Evolutionary conservation across 2,888 invertebrate genomes (phyloP), one percentile per base, ranked within the genome.

Genomic region (Mimas tiliae): DNA sequence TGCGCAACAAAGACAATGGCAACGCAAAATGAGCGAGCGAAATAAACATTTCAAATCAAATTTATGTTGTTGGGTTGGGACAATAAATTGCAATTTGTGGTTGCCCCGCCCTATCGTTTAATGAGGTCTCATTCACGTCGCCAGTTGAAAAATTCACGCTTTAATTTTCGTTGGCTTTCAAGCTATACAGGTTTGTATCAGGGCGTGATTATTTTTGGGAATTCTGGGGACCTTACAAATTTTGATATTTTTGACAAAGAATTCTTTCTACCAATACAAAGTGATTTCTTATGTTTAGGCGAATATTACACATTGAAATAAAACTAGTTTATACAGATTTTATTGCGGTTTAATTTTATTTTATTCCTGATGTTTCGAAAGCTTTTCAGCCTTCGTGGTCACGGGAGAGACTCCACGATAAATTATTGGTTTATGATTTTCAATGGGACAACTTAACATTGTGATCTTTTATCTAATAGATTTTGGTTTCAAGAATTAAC

Each of bases 1-100:
- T 51, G 58, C 16, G 58, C 33, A 64, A 62, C n/a, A 53, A 42
- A 64, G 71, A 68, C 68, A 67, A 53, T 27, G 42, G 53, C 45
- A 3, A 33, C 45, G 16, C 47, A 33, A 53, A 53, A 64, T 64
- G 33, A 65, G 66, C 48, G 68, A 21, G 55, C 16, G 63, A 69
- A 69, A 78, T 66, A 71, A 73, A 68, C 67, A 68, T 68, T 70
- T 70, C 65, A 71, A 69, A 69, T 74, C 68, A 75, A 74, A 76
- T 74, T 73, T 71, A 70, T 74, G 70, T 74, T 70, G 63, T 70
- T 51, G 42, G 51, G 65, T 64, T 34, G 14, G 64, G 52, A 70
- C 68, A 70, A 68, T 68, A 68, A 67, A 68, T 67, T 67, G 65
- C 70, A 70, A 70, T 68, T 70, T 68, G 68, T 63, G 69, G 51